A percentile compares a stretch with the other conserved stretches of the same genome.
These are phyloP conservation scores for Deilephila elpenor DNA, from an alignment of 2,888 invertebrate genomes.

Conservation along the genomic window DNA sequence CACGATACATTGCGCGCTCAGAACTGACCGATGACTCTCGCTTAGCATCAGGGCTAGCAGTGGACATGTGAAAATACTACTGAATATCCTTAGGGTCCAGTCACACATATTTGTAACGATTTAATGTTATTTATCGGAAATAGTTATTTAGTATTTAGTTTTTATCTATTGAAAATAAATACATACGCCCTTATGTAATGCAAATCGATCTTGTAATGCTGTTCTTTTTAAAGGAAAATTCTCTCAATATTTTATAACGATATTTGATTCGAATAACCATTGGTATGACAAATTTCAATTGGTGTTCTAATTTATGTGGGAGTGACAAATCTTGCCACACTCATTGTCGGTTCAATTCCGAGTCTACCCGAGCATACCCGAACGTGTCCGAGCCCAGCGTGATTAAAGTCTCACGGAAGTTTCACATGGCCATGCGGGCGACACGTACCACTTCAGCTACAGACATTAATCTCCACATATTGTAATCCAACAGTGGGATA, in stretches of 20 bases:
- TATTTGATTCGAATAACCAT: no score
- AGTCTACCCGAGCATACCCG: background rate
- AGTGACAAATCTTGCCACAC: slow-evolving; percentile 2
- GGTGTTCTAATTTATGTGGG: background rate
- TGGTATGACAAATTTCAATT: background rate
- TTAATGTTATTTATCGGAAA: no score
- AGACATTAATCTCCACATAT: slow-evolving; percentile 17
- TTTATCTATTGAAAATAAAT: no score
- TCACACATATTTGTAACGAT: no score
- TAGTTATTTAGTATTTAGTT: no score
- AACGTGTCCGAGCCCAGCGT: background rate
- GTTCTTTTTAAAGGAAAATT: no score
- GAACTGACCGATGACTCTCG: background rate
- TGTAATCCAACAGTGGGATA: background rate
- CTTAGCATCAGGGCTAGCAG: background rate
- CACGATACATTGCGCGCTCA: background rate
- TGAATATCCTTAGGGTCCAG: background rate
- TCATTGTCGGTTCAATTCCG: background rate
- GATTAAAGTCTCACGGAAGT: background rate
- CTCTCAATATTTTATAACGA: no score
- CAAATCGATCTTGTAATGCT: no score
- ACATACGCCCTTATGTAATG: no score
- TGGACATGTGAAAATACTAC: background rate
- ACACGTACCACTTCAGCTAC: background rate
- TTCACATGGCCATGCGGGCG: background rate